A percentile compares a stretch with the other conserved stretches of the same genome.
Evolutionary conservation across 2,113 vertebrate genomes (phyloP).

Genomic region (Dasyornis broadbenti): DNA sequence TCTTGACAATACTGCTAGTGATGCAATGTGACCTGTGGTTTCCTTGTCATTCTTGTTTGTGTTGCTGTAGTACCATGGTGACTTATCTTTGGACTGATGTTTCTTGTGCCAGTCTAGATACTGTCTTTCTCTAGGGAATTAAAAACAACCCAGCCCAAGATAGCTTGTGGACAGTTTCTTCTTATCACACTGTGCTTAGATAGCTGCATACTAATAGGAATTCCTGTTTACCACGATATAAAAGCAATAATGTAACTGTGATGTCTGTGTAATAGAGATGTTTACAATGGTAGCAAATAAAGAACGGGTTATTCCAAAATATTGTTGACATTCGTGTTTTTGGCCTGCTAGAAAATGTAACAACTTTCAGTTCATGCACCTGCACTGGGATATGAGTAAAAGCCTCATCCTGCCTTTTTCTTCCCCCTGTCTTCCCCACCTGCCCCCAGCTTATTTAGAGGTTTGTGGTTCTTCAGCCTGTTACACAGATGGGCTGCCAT

Average conservation of each 20-base stretch:
- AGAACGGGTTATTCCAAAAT: conserved; percentile 6
- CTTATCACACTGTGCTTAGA: conserved; percentile 34
- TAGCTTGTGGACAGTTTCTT: background rate
- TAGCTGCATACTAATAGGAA: background rate
- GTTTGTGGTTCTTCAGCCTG: background rate
- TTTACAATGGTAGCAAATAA: conserved; percentile 68
- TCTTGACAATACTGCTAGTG: background rate
- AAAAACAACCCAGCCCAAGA: background rate
- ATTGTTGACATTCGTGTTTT: background rate
- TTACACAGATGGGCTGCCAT: background rate
- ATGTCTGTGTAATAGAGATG: conserved; percentile 46
- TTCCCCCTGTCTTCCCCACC: rapidly evolving
- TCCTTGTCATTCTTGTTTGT: background rate
- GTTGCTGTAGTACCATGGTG: background rate
- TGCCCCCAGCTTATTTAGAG: background rate
- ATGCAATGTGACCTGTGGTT: background rate
- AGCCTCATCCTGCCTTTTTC: background rate
- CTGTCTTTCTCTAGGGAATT: background rate
- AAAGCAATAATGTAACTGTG: conserved; percentile 68
- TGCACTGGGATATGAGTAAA: background rate
- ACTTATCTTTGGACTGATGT: background rate
- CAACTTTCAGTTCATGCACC: background rate
- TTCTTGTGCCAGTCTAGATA: background rate
- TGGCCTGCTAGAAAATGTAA: background rate
- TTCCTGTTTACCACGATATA: background rate